Base-by-base conservation (phyloP, 2,888 invertebrate species). In the Drosophila lutescens region DNA sequence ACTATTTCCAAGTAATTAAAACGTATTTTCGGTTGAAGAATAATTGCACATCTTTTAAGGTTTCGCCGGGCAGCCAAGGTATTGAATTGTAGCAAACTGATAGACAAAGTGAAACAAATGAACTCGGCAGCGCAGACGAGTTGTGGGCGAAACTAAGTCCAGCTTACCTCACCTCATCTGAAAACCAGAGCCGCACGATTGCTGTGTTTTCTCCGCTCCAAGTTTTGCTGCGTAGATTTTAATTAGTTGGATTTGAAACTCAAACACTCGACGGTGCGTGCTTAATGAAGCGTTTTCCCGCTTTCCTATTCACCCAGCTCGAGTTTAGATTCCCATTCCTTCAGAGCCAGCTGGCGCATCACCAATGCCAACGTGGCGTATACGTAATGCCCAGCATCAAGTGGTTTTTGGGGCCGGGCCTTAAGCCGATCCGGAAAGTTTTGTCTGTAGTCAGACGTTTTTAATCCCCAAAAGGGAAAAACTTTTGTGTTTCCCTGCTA, bases 211-310 rank as follows among this genome's bases (percentile, higher is more conserved):
- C n/a, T 9, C 13, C 4, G 55, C 4, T 49, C n/a, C 70, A 81
- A 82, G 72, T 67, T 61, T 59, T 77, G 62, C 85, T 83, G 83
- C 74, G 71, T 87, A 87, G 73, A 85, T 86, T 83, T 83, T 87
- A 83, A 87, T 83, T 83, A 83, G 88, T 26, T 74, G 86, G 88
- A 86, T 83, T 87, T 87, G 61, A 56, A 69, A 82, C 79, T 68
- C 79, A 81, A 85, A 81, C 86, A 71, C 66, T 74, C 53, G 61
- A 44, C 43, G 26, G 72, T 53, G 86, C 83, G 86, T 79, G 82
- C 51, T 66, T 87, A 75, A 87, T 87, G 83, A 87, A 85, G 75
- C 68, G 59, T 67, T 72, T 56, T 47, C 63, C 53, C 40, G 51
- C 34, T 55, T 55, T 56, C 44, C 47, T 44, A 34, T 32, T 30